Percentiles rank a stretch among this genome's conserved stretches.
Evolutionary conservation across 1,140 invertebrate species (phyloP).

Genomic region (Heterodera schachtii): DNA sequence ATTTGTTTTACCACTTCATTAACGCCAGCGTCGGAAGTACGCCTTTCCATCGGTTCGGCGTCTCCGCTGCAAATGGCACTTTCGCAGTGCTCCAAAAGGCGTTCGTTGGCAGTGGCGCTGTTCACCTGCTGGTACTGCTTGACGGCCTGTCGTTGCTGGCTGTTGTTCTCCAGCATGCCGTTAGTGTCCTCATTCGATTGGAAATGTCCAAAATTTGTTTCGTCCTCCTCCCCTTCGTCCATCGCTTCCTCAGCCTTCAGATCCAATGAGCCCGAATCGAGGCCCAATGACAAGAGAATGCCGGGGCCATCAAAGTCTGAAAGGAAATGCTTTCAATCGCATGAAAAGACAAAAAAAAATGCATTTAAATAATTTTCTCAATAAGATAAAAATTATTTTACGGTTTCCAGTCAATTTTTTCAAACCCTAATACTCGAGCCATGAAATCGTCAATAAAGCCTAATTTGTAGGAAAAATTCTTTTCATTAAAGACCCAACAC

Average conservation of each 20-base stretch:
- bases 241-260: conserved; percentile 10
- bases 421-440: too few species aligned
- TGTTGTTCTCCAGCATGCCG: neutral
- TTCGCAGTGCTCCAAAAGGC: conserved; percentile 3
- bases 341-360: neutral
- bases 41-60: neutral
- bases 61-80: conserved; percentile 12
- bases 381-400: too few species aligned
- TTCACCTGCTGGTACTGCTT: neutral
- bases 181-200: neutral
- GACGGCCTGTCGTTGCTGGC: neutral
- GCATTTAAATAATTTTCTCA: neutral
- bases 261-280: conserved; percentile 48
- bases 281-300: conserved; percentile 57
- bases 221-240: neutral
- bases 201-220: neutral
- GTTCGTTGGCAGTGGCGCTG: neutral
- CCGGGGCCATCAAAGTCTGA: conserved; percentile 31
- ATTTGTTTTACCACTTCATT: neutral
- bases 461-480: too few species aligned
- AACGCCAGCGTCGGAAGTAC: neutral
- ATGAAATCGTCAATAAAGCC: too few species aligned
- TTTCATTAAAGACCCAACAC: too few species aligned
- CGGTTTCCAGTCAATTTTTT: too few species aligned
- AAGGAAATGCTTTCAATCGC: neutral